Conservation (phyloP, 2,113 vertebrate species). For the Heterocephalus glaber region DNA sequence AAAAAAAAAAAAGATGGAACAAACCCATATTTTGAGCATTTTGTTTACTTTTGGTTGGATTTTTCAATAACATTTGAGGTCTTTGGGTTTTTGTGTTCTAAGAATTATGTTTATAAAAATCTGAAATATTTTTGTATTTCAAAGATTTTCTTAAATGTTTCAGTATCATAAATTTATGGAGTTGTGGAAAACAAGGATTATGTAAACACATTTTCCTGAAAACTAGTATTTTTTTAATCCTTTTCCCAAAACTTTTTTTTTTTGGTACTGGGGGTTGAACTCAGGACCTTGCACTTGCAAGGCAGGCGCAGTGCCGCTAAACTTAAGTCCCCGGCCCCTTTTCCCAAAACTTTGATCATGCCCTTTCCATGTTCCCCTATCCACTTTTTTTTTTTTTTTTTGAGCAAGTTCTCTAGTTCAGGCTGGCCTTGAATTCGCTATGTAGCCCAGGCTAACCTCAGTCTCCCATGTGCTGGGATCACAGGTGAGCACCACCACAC, state of each 20-base stretch:
- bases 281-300: no score
- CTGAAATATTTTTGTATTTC: slow-evolving; percentile 8
- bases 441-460: neutral
- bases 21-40: neutral
- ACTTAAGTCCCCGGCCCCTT: no score
- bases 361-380: neutral
- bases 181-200: neutral
- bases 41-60: neutral
- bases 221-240: neutral
- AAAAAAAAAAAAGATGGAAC: neutral
- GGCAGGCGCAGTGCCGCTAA: no score
- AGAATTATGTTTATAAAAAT: slow-evolving; percentile 3
- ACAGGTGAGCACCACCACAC: no score
- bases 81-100: neutral
- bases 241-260: slow-evolving; percentile 7
- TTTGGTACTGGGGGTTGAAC: no score
- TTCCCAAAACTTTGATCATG: no score
- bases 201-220: slow-evolving; percentile 2
- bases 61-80: neutral
- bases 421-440: neutral
- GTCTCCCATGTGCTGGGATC: neutral
- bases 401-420: neutral
- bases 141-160: slow-evolving; percentile 39
- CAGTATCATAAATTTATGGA: neutral
- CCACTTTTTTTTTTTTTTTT: neutral